Evolutionary conservation across 2,113 vertebrate species (phyloP), one percentile per base, ranked within the genome.

Genomic region (Pteropus alecto): DNA sequence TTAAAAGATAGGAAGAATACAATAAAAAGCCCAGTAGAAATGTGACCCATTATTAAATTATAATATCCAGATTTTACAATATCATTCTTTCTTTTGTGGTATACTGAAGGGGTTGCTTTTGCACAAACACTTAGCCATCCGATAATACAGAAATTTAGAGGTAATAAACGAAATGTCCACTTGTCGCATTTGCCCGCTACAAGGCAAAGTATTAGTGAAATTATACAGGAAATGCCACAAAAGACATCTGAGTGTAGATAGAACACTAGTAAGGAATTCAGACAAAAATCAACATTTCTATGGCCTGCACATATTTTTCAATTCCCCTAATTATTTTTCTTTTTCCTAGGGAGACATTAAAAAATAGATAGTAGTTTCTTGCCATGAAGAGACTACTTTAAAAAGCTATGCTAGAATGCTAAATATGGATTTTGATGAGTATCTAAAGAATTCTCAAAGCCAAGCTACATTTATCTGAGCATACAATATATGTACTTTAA

Each of bases 401-500:
- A 65, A 97, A 95, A 97, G 38, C 87, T 78, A 15, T 87, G 58
- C 24, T 90, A 82, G 84, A 67, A 79, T 86, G 78, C 96, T 98
- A 93, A 97, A 95, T 91, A 91, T 33, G n/a, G 85, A 65, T 95
- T 96, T 96, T 95, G 85, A 96, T 97, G 95, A 97, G 90, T 61
- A 83, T 93, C 93, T 97, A 68, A 97, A 96, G 85, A 93, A 89
- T 97, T 97, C 84, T 96, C 43, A 56, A 63, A 91, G 94, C 94
- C 95, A 97, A 95, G n/a, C 38, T 74, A 95, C 89, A 93, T 93
- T 96, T 96, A 77, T 97, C 93, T 95, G 91, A 97, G 83, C 95
- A 96, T 94, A 90, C 91, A 96, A 74, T 96, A 83, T 94, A 82
- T 94, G 88, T 91, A 89, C 94, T 96, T 97, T 96, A 98, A 98